Percentiles rank a stretch among this genome's conserved stretches.
These are phyloP conservation scores for Rhopilema esculentum DNA, from an alignment of 30 jellyfish, hydroid and myxozoan species.

Conservation along the genomic window DNA sequence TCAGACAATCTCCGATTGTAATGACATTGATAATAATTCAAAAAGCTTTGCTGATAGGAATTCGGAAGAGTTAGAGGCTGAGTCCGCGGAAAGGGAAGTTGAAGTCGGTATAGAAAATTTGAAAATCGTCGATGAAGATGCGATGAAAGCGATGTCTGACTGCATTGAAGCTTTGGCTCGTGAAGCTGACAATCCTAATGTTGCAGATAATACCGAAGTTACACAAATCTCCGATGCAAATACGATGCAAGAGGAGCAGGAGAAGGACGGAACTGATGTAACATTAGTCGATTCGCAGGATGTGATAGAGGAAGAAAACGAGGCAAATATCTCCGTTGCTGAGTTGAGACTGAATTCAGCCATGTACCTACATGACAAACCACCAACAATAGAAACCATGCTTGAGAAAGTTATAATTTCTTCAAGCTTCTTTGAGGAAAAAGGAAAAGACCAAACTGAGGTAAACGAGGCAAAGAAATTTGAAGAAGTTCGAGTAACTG, in stretches of 20 bases:
- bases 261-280: neutral
- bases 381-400: constrained; percentile 40
- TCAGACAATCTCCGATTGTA: neutral
- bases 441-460: neutral
- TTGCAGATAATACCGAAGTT: neutral
- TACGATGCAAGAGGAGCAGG: neutral
- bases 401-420: constrained; percentile 30
- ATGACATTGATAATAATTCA: neutral
- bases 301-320: constrained; percentile 6
- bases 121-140: neutral
- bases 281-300: neutral
- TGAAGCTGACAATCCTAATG: neutral
- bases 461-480: neutral
- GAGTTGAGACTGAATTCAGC: constrained; percentile 17
- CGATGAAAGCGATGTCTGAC: neutral
- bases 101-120: neutral
- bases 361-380: neutral
- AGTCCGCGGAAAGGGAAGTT: neutral
- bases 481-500: neutral
- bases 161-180: neutral
- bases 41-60: neutral
- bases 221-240: neutral
- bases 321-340: constrained; percentile 7
- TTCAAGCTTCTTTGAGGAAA: constrained; percentile 21
- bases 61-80: neutral